Conservation (phyloP, 2,888 invertebrate genomes). For the Lasius fuliginosus region DNA sequence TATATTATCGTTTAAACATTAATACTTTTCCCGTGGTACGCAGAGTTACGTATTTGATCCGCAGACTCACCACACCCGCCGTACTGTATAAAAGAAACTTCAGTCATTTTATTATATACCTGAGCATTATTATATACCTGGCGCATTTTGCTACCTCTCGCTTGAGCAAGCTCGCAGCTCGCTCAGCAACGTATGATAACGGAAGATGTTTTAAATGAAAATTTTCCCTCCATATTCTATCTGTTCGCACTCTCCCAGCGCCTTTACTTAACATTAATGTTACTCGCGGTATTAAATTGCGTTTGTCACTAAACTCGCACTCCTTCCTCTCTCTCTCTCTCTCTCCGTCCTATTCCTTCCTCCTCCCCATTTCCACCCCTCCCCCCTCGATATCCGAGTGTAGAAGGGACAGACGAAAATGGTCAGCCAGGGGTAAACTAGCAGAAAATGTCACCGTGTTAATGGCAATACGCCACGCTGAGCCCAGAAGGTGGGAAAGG, state of each 20-base stretch:
- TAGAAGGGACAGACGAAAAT: conserved; percentile 47
- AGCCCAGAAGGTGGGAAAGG: neutral
- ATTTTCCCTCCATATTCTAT: conserved; percentile 19
- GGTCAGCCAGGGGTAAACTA: conserved; percentile 39
- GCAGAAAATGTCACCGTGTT: conserved; percentile 53
- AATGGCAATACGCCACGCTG: conserved; percentile 50
- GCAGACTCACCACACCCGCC: neutral
- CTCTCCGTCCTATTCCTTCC: neutral
- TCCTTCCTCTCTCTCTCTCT: neutral
- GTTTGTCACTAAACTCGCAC: neutral
- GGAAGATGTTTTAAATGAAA: conserved; percentile 24
- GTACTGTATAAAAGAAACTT: neutral
- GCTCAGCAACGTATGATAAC: neutral
- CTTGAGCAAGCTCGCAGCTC: neutral
- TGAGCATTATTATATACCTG: neutral
- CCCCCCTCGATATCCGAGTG: neutral
- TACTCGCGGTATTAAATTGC: conserved; percentile 14
- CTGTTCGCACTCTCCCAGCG: neutral
- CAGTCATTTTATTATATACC: neutral
- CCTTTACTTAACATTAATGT: conserved; percentile 37
- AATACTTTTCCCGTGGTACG: neutral
- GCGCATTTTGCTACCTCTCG: neutral
- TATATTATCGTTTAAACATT: neutral
- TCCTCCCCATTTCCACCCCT: no score
- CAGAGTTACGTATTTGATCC: neutral